Percentiles rank a stretch among this genome's conserved stretches.
Evolutionary conservation across 2,113 vertebrate genomes (phyloP).

Genomic region (Centrocercus urophasianus): DNA sequence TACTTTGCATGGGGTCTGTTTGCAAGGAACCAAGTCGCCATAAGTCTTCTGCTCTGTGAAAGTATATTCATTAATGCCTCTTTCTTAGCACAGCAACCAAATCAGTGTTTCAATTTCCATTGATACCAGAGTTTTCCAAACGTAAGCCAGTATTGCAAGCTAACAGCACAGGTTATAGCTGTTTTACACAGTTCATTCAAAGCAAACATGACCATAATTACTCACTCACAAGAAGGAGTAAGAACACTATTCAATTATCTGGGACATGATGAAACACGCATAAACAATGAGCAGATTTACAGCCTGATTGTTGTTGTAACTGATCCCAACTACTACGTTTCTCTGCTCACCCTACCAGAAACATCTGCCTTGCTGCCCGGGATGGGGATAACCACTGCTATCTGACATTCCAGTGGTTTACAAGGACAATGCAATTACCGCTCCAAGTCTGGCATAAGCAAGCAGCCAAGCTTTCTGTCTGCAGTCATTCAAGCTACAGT

Average conservation of each 20-base stretch:
- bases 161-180: not conserved
- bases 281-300: not conserved
- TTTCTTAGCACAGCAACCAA: not conserved
- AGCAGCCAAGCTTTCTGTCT: not conserved
- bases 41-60: not conserved
- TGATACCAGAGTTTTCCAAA: not conserved
- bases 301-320: not conserved
- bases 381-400: not conserved
- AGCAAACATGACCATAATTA: not conserved
- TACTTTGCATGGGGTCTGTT: not conserved
- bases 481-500: not conserved
- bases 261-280: not conserved
- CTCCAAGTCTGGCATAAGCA: not conserved
- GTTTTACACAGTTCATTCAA: not conserved
- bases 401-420: conserved; percentile 17
- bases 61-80: not conserved
- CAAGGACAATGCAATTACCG: not conserved
- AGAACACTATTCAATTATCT: not conserved
- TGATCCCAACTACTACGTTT: not conserved
- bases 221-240: not conserved
- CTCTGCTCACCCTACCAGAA: not conserved
- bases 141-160: not conserved
- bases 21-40: not conserved
- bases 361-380: not conserved
- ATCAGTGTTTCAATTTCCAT: not conserved